Evolutionary conservation across 92 coral and sea anemone species (phyloP).

Genomic region (Phenganax stokvisi): DNA sequence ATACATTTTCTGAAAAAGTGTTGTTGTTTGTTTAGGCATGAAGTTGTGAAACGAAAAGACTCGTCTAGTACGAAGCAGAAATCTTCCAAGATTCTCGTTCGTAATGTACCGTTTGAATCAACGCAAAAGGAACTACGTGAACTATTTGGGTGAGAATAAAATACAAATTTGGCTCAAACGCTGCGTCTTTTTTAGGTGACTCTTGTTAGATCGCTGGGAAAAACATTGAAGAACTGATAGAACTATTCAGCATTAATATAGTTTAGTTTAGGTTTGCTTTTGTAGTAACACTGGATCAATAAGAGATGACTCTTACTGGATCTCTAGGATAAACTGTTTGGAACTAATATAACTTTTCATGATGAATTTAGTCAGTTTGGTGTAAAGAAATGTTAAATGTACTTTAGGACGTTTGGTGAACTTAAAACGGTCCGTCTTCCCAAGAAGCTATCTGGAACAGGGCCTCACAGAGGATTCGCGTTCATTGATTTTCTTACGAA

Average conservation of each 20-base stretch:
- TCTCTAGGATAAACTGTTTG: background rate
- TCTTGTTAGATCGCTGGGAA: no score
- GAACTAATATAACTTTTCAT: background rate
- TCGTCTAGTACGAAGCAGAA: slow-evolving; percentile 63
- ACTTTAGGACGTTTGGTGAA: slow-evolving; percentile 83
- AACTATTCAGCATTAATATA: background rate
- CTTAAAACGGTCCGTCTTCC: slow-evolving; percentile 85
- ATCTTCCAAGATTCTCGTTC: slow-evolving; percentile 79
- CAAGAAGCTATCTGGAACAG: slow-evolving; percentile 80
- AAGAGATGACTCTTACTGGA: no score
- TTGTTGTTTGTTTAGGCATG: slow-evolving; percentile 42
- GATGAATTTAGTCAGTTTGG: no score
- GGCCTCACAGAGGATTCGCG: slow-evolving; percentile 90
- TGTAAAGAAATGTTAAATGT: background rate
- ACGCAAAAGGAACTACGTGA: slow-evolving; percentile 73
- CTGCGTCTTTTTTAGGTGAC: no score
- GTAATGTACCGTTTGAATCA: slow-evolving; percentile 96
- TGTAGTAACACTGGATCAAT: no score
- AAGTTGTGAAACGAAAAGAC: slow-evolving; percentile 50
- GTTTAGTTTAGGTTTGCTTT: background rate
- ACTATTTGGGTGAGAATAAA: slow-evolving; percentile 61
- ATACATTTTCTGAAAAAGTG: background rate
- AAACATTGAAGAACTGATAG: background rate
- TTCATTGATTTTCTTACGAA: slow-evolving; percentile 93
- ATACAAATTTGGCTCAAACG: no score